Base-by-base conservation (phyloP, 2,797 vertebrate genomes). In the Lepidocolaptes lacrymiger region DNA sequence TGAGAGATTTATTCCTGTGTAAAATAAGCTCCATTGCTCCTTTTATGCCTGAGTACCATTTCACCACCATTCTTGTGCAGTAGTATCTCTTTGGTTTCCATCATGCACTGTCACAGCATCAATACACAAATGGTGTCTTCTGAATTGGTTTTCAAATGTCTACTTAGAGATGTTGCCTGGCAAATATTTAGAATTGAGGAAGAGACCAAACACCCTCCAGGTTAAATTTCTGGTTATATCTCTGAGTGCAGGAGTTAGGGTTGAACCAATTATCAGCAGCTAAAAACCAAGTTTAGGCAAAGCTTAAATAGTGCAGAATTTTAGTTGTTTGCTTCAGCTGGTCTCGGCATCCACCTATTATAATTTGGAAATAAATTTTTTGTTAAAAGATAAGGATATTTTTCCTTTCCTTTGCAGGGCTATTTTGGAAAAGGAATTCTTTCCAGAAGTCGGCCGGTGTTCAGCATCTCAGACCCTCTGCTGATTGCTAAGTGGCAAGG, bases 391-490 rank as follows among this genome's bases (percentile, higher is more conserved):
- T 46, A 64, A 77, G 36, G 56, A 3, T 62, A 14, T 27, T 67
- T 56, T 61, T 66, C 83, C 17, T 92, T 74, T 93, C 80, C 89
- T 51, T 39, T 92, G 27, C 87, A 99, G 99, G 99, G 99, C 56
- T 99, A 98, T 93, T 99, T 99, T 96, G 99, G 99, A n/a, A 99
- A 99, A 98, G 99, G 99, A 3, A 86, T 99, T 83, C 97, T 99
- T 75, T 99, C 99, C 66, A 98, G 98, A 97, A 98, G 98, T 91
- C 97, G 98, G 68, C 99, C 99, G 0, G 97, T 97, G 77, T 98
- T 99, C 97, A 98, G 96, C 91, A 91, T 99, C 95, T 99, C 98
- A 36, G 97, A 98, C 63, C 96, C 97, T 44, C 74, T 74, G 32
- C 85, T 98, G 82, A 73, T 73, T 83, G 67, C 94, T 13, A 98